Evolutionary conservation across 2,888 invertebrate genomes (phyloP), one percentile per base, ranked within the genome.

Genomic region (Agonum fuliginosum): DNA sequence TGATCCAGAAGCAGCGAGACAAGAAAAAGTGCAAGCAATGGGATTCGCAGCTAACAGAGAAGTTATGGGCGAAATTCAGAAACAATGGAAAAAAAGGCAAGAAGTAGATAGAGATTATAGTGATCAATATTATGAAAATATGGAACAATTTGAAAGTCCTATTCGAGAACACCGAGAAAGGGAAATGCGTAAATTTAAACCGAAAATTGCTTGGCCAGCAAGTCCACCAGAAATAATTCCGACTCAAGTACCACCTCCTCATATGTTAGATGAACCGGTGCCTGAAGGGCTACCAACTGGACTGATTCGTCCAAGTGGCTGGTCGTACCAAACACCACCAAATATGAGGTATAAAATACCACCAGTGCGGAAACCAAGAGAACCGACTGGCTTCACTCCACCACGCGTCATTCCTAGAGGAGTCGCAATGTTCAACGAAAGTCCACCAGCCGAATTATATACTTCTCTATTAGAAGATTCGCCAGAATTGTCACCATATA

Each of bases 381-480:
- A 12, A 62, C 58, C 58, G 0, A 17, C 27, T 27, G 58, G 58
- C 14, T 19, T 62, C 3, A 62, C 30, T 30, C 58, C 58, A 17
- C 27, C 30, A 0, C 17, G 1, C 5, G 14, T 19, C 4, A 10
- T 62, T 27, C 27, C 58, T 6, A 6, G n/a, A 30, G 58, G 30
- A 6, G 4, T 62, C 2, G 17, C 58, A 0, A 62, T 62, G 58
- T 62, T 30, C 30, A 17, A 62, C 17, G 58, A 62, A 30, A 62
- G 58, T 19, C 58, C 58, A 1, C 58, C 58, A 30, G 58, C 27
- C 27, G 30, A 30, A 30, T 14, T 30, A 12, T 62, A 27, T 30
- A 8, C 58, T 8, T 3, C 58, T 24, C n/a, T n/a, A n/a, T n/a
- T n/a, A n/a, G n/a, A n/a, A n/a, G n/a, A n/a, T n/a, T n/a, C n/a